Percentiles rank a stretch among this genome's conserved stretches.
phyloP scores from a whole-genome alignment of 2,888 invertebrate species.

The Lithodes maja region DNA sequence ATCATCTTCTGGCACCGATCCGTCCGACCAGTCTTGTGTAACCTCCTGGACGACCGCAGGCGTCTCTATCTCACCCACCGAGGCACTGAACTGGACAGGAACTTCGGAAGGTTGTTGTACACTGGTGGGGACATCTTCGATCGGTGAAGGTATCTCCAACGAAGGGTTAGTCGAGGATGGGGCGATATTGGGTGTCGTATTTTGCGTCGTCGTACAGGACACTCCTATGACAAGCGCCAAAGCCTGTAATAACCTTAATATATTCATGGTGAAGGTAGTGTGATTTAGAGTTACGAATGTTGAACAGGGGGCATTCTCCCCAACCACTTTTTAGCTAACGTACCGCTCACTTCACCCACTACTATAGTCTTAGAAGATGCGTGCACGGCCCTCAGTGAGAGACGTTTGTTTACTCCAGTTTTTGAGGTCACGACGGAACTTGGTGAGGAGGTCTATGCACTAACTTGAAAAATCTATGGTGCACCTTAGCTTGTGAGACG shows the following conservation, averaged over 20 bases:
- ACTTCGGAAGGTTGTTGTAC: background rate
- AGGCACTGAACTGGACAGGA: constrained; percentile 22
- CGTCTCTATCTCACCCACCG: constrained; percentile 28
- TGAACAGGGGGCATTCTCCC: no score
- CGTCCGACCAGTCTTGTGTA: constrained; percentile 27
- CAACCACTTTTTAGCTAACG: background rate
- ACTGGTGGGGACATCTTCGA: background rate
- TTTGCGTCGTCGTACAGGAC: background rate
- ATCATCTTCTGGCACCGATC: background rate
- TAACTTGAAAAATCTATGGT: no score
- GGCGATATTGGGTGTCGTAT: background rate
- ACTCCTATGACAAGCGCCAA: constrained; percentile 38
- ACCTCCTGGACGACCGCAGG: constrained; percentile 23
- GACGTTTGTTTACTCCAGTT: no score
- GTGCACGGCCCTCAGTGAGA: background rate
- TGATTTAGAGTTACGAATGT: no score
- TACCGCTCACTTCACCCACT: background rate
- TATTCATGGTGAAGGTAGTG: background rate
- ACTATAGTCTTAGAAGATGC: background rate
- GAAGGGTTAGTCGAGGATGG: background rate
- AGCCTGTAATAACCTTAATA: constrained; percentile 16
- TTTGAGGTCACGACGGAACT: no score
- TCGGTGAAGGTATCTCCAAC: background rate
- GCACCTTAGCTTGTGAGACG: no score
- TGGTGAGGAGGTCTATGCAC: no score